Conservation (phyloP, 2,797 vertebrate species). For the Florisuga fusca region DNA sequence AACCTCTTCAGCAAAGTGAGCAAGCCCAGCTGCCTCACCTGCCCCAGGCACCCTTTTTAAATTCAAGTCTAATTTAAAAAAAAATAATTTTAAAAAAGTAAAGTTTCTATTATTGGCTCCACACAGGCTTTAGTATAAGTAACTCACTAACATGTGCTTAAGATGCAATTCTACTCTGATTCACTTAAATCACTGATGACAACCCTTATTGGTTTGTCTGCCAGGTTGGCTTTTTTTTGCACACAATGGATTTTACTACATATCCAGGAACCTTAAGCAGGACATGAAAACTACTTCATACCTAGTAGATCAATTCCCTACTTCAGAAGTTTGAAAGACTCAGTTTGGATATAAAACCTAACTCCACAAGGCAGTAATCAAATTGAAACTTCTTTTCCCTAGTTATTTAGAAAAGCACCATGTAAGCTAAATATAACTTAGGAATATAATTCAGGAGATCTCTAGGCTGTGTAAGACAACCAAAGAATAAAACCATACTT, state of each 20-base stretch:
- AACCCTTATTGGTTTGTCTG: not conserved
- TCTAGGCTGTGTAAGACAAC: not conserved
- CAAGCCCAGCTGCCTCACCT: not conserved
- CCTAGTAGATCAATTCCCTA: not conserved
- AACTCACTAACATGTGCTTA: not conserved
- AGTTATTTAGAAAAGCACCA: not conserved
- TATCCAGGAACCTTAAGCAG: not conserved
- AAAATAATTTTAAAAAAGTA: not conserved
- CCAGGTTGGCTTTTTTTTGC: not conserved
- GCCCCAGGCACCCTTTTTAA: not conserved
- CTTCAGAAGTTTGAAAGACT: not conserved
- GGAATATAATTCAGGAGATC: not conserved
- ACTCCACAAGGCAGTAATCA: not conserved
- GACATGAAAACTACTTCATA: not conserved
- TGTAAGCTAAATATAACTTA: not conserved
- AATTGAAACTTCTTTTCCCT: not conserved
- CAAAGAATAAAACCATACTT: not conserved
- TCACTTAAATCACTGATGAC: not conserved
- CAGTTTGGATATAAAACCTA: not conserved
- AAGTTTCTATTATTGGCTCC: not conserved
- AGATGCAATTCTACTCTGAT: not conserved
- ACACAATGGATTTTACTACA: not conserved
- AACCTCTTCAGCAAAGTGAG: not conserved
- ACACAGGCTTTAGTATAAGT: not conserved
- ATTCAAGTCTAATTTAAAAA: not conserved